Conservation (phyloP, 1,140 invertebrate species). For the Anastrepha obliqua region DNA sequence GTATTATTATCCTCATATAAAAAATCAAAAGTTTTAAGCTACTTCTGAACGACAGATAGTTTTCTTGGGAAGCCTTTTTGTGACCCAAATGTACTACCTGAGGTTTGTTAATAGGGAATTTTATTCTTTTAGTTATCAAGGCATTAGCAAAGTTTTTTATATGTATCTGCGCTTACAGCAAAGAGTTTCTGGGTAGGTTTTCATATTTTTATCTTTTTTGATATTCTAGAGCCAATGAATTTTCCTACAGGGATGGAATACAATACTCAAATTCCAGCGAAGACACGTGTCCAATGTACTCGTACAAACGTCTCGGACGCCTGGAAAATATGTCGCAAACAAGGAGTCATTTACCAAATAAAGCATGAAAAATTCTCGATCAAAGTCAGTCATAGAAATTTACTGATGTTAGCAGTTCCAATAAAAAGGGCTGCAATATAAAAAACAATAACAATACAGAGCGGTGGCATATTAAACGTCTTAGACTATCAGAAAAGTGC, state of each 20-base stretch:
- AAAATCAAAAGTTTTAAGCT: too few species aligned
- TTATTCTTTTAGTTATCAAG: too few species aligned
- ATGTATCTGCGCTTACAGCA: too few species aligned
- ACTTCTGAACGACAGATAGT: too few species aligned
- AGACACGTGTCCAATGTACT: slow-evolving; percentile 24
- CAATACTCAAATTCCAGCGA: slow-evolving; percentile 11
- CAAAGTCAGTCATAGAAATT: slow-evolving; percentile 42
- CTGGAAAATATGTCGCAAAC: slow-evolving; percentile 12
- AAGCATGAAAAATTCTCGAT: slow-evolving; percentile 36
- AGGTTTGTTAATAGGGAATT: too few species aligned
- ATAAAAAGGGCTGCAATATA: not conserved
- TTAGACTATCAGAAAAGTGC: not conserved
- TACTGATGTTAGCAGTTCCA: slow-evolving; percentile 3
- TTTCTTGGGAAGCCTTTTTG: too few species aligned
- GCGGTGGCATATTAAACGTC: not conserved
- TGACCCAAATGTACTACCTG: too few species aligned
- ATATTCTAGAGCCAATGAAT: too few species aligned
- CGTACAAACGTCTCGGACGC: not conserved
- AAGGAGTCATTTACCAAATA: slow-evolving; percentile 22
- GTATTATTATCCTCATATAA: too few species aligned
- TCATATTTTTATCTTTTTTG: too few species aligned
- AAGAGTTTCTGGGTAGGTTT: too few species aligned
- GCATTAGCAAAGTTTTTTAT: too few species aligned
- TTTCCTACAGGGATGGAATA: not conserved
- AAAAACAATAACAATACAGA: not conserved